phyloP scores from a whole-genome alignment of 2,113 vertebrate species.

The Oncorhynchus tshawytscha region DNA sequence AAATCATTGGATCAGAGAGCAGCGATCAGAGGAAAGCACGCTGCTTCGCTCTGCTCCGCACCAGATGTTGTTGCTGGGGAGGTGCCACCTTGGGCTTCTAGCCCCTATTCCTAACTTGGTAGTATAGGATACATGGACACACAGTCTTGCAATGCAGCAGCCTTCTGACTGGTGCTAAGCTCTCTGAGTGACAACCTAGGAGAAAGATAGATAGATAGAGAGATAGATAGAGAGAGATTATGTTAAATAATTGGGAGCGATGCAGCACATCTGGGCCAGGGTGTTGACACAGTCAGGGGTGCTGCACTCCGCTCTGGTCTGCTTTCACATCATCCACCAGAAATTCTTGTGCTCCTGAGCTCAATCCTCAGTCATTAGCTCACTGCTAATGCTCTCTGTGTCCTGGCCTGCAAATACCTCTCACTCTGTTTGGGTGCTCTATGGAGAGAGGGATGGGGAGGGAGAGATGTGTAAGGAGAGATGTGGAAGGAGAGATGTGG shows the following conservation, averaged over 20 bases:
- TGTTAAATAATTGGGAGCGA: not conserved
- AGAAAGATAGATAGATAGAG: not conserved
- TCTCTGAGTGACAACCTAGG: constrained; percentile 12
- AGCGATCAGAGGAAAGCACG: not conserved
- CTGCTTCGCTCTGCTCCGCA: constrained; percentile 8
- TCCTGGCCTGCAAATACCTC: not conserved
- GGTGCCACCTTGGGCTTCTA: constrained; percentile 18
- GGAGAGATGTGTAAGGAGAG: constrained; percentile 24
- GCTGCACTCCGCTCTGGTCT: not conserved
- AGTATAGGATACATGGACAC: constrained; percentile 23
- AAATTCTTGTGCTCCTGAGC: no score
- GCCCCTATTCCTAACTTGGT: constrained; percentile 51
- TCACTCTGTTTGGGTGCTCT: no score
- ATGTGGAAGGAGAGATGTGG: constrained; percentile 13
- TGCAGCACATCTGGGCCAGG: constrained; percentile 34
- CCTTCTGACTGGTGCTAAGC: constrained; percentile 1
- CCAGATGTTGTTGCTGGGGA: constrained; percentile 37
- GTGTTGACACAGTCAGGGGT: constrained; percentile 27
- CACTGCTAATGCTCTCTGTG: constrained; percentile 6
- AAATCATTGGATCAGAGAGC: constrained; percentile 39
- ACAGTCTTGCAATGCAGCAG: no score
- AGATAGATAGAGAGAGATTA: no score
- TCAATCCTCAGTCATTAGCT: constrained; percentile 30
- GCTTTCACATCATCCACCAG: constrained; percentile 20
- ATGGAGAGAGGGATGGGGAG: constrained; percentile 24